phyloP scores from a whole-genome alignment of 1,140 invertebrate species.

The Brachystomella parvula region DNA sequence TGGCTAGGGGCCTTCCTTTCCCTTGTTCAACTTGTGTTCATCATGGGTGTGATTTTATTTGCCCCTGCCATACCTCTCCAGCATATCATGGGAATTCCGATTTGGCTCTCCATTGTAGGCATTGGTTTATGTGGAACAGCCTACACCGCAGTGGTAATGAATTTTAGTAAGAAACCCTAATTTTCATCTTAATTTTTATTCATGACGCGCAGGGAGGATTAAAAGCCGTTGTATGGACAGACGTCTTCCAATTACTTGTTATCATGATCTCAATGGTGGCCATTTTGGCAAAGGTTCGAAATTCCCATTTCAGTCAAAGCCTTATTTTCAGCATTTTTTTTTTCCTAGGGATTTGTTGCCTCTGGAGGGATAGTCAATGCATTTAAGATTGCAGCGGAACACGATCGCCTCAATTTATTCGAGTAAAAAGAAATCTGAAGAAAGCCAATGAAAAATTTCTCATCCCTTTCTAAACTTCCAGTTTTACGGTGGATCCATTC shows the following conservation, averaged over 20 bases:
- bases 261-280: constrained; percentile 27
- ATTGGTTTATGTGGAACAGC: constrained; percentile 31
- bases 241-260: constrained; percentile 33
- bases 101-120: constrained; percentile 13
- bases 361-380: neutral
- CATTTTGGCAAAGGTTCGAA: constrained; percentile 19
- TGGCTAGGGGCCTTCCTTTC: constrained; percentile 14
- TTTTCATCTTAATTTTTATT: constrained; percentile 6
- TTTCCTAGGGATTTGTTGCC: constrained; percentile 21
- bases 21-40: constrained; percentile 12
- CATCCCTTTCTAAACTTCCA: neutral
- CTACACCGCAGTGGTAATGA: constrained; percentile 31
- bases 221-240: constrained; percentile 33
- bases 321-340: neutral
- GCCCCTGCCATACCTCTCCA: constrained; percentile 9
- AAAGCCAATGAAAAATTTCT: neutral
- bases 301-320: neutral
- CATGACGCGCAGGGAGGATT: constrained; percentile 17
- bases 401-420: constrained; percentile 25
- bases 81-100: constrained; percentile 12
- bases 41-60: constrained; percentile 13
- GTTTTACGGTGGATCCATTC: constrained; percentile 20
- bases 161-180: neutral
- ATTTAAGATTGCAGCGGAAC: constrained; percentile 7
- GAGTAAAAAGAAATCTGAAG: constrained; percentile 20